Conservation (phyloP, 2,888 invertebrate species). For the Emmelina monodactyla region DNA sequence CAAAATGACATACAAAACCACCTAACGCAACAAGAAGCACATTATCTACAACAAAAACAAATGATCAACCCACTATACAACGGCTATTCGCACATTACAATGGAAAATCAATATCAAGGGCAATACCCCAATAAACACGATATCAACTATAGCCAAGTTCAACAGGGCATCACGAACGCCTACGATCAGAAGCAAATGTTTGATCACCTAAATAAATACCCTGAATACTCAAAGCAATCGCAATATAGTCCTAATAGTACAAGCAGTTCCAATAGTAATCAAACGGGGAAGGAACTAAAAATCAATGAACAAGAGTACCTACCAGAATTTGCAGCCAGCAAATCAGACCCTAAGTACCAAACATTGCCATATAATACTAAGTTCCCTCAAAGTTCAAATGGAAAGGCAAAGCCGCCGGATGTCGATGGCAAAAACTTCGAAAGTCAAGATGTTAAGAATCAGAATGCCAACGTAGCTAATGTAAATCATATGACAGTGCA, state of each 20-base stretch:
- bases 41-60: conserved; percentile 63
- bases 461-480: conserved; percentile 37
- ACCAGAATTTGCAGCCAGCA: conserved; percentile 78
- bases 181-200: conserved; percentile 54
- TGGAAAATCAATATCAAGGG: conserved; percentile 44
- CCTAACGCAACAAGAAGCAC: conserved; percentile 54
- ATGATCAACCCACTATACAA: conserved; percentile 56
- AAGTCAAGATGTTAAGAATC: conserved; percentile 37
- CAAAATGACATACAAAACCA: conserved; percentile 57
- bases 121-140: conserved; percentile 53
- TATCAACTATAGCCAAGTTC: conserved; percentile 41
- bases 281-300: conserved; percentile 54
- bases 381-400: conserved; percentile 70
- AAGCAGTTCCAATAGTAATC: conserved; percentile 57
- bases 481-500: conserved; percentile 64
- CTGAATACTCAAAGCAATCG: conserved; percentile 56
- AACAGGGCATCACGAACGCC: conserved; percentile 53
- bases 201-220: conserved; percentile 55
- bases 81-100: conserved; percentile 39
- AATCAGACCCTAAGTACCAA: conserved; percentile 91
- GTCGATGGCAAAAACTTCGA: conserved; percentile 43
- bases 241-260: conserved; percentile 67
- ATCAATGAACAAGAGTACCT: conserved; percentile 64
- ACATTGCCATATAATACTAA: conserved; percentile 90
- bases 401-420: conserved; percentile 45